Base-by-base conservation (phyloP, 2,888 invertebrate species). In the Pseudolycoriella hygida region DNA sequence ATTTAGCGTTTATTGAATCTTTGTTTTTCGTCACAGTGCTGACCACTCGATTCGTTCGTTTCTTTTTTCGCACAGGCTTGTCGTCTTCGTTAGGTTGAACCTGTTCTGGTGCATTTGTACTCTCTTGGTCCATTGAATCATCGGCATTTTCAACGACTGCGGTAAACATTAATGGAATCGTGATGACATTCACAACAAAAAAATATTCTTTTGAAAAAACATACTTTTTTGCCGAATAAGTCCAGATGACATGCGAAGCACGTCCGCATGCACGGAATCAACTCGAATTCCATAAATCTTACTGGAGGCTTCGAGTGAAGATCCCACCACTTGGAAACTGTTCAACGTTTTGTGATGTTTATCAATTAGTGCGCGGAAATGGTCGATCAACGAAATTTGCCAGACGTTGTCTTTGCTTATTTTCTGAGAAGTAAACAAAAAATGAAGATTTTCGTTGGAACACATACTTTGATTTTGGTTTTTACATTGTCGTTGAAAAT, bases 331-430 rank as follows among this genome's bases (percentile, higher is more conserved):
- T 72, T 86, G 77, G 43, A 83, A 68, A 55, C 76, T 75, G 48
- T 80, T 78, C 65, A 84, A 70, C 6, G 78, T 74, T 2, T 72
- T 69, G 57, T 81, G 77, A 55, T 78, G 77, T 44, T 77, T 74
- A 37, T 73, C 70, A n/a, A 88, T 59, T 67, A 89, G 72, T 17
- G 77, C 76, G 0, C 79, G 72, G 72, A 92, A 76, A 53, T 83
- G 82, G 59, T 93, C 90, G 54, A 92, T 90, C 41, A 92, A 70
- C 50, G 85, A 80, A 2, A 90, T 67, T 50, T 76, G 80, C 75
- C 92, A 93, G 0, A 88, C 92, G 71, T 92, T 92, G 58, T 88
- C 87, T 42, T 76, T 71, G 55, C 76, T 89, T 53, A 93, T 82
- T 77, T 88, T 90, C 81, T 83, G 12, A 17, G 46, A n/a, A 40